Percentiles rank a stretch among this genome's conserved stretches.
Conservation (phyloP, 1,140 invertebrate genomes). For the Daktulosphaira vitifoliae region DNA sequence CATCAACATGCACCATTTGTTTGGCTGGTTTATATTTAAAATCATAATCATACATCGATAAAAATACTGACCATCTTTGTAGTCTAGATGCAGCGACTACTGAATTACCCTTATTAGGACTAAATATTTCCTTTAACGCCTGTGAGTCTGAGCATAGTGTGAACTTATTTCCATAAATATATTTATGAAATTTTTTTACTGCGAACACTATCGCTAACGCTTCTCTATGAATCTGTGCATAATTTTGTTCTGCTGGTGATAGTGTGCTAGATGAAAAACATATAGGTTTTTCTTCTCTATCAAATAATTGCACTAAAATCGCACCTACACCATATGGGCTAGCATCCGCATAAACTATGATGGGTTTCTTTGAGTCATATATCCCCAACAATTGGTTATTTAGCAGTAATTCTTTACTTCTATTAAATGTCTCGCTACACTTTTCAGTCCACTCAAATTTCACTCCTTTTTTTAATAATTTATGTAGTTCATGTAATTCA, state of each 20-base stretch:
- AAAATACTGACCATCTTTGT: too few relatives aligned
- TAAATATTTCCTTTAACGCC: too few relatives aligned
- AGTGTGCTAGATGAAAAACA: conserved; percentile 46
- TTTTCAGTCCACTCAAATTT: conserved; percentile 34
- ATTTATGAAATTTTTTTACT: conserved; percentile 48
- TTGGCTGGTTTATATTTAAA: too few relatives aligned
- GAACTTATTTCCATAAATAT: conserved; percentile 36
- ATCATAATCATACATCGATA: too few relatives aligned
- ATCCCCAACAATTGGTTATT: background rate
- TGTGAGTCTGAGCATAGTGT: background rate
- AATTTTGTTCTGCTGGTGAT: conserved; percentile 45
- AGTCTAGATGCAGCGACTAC: conserved; percentile 1
- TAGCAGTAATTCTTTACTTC: conserved; percentile 37
- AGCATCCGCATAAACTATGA: background rate
- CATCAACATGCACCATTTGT: too few relatives aligned
- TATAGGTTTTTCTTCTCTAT: conserved; percentile 45
- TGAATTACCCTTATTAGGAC: too few relatives aligned
- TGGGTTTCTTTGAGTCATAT: background rate
- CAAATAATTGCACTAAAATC: conserved; percentile 43
- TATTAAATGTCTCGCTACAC: conserved; percentile 39
- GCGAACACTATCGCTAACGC: conserved; percentile 46
- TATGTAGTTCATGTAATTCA: conserved; percentile 40
- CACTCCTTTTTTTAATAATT: conserved; percentile 38
- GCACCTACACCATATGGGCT: conserved; percentile 43
- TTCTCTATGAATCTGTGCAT: conserved; percentile 50